phyloP scores from a whole-genome alignment of 2,888 invertebrate genomes.

The Leptinotarsa haldemani region DNA sequence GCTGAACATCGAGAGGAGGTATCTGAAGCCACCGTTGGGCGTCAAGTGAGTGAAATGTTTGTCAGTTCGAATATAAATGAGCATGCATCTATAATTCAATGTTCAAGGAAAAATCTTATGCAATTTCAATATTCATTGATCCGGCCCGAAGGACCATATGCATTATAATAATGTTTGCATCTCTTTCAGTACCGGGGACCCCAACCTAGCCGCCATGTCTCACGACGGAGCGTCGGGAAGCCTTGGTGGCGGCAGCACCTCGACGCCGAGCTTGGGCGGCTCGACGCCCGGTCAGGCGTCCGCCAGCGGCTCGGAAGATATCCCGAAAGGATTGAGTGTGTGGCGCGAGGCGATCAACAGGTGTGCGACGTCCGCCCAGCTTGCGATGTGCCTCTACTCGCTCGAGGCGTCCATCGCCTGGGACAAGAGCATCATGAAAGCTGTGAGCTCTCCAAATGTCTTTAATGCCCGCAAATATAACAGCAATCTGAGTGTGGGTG shows the following conservation, averaged over 20 bases:
- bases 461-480: slow-evolving; percentile 67
- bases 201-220: slow-evolving; percentile 72
- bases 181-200: slow-evolving; percentile 68
- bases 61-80: too few species aligned
- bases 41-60: slow-evolving; percentile 65
- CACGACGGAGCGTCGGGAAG: slow-evolving; percentile 51
- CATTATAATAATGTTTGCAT: too few species aligned
- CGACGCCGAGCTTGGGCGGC: slow-evolving; percentile 47
- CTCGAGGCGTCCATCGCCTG: slow-evolving; percentile 94
- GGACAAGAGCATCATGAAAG: slow-evolving; percentile 99
- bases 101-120: too few species aligned
- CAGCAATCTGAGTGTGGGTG: slow-evolving; percentile 68
- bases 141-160: too few species aligned
- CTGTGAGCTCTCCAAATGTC: slow-evolving; percentile 75
- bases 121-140: too few species aligned
- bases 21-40: slow-evolving; percentile 92
- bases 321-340: slow-evolving; percentile 81
- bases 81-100: too few species aligned
- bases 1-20: slow-evolving; percentile 91
- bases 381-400: slow-evolving; percentile 90
- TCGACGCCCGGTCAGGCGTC: slow-evolving; percentile 60
- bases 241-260: too few species aligned
- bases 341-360: slow-evolving; percentile 92
- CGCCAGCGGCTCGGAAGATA: slow-evolving; percentile 67
- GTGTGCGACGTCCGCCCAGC: slow-evolving; percentile 88